Base-by-base conservation (phyloP, 2,888 invertebrate genomes). In the Cylloceria caligata region DNA sequence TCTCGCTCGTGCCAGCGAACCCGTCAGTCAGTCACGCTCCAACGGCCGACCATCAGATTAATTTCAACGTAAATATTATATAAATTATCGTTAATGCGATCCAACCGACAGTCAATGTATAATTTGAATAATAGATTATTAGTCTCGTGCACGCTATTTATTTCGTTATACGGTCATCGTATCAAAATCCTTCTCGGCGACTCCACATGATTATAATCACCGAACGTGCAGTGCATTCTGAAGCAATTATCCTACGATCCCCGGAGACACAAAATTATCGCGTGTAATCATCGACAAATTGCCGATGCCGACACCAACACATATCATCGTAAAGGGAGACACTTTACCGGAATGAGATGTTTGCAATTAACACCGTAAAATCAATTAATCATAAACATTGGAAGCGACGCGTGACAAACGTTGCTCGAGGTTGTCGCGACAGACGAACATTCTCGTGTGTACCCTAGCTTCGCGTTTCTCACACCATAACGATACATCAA, bases 301-400 rank as follows among this genome's bases (percentile, higher is more conserved):
- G 30, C 49, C 49, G 21, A 49, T 9, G 21, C 49, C 2, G 19
- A 55, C 49, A n/a, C 39, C 52, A 21, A 30, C 49, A n/a, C 21
- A n/a, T 42, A 55, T 45, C 24, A 30, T 39, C 52, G 47, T 45
- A 16, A n/a, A 5, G n/a, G 3, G 39, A 9, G 6, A 60, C 57
- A 34, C 45, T 68, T n/a, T 34, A n/a, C 19, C 9, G 16, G 24
- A 21, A n/a, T 55, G 55, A 67, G 30, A 68, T 73, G 67, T 60
- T 27, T n/a, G 42, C 72, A 64, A 80, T 80, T 75, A 69, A 64
- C 69, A 57, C 3, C 67, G 42, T 47, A 24, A 62, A 67, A 77
- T 68, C 76, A 68, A 81, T 81, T 73, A 77, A 81, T 81, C 73
- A 81, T 47, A 64, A 68, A 68, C 68, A 77, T 77, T 45, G 73